Base-by-base conservation (phyloP, 2,888 invertebrate species). In the Dasysyrphus albostriatus region DNA sequence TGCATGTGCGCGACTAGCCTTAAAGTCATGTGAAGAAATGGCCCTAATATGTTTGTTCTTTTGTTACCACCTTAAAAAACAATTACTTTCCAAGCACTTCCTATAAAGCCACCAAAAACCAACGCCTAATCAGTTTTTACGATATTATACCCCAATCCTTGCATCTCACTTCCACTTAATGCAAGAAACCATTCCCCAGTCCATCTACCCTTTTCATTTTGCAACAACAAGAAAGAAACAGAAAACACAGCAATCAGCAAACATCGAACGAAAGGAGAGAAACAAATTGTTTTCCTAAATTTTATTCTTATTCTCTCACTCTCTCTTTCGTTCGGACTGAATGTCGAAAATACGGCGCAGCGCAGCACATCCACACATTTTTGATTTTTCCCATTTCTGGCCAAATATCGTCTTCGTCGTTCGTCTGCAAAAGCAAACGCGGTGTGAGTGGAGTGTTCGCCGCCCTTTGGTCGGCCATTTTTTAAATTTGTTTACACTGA, bases 391-490 rank as follows among this genome's bases (percentile, higher is more conserved):
- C 44, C 82, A 83, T 83, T 83, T 83, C 75, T 78, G 74, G 75
- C 32, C 16, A 67, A 79, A 87, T 87, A 87, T 78, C 87, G 75
- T n/a, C n/a, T n/a, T n/a, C n/a, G n/a, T n/a, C n/a, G n/a, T n/a
- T n/a, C n/a, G n/a, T 83, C 83, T 70, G 87, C 78, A 59, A 56
- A 65, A 72, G 78, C 78, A 59, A 58, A 67, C 74, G 79, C 87
- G 87, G 87, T 83, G 75, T 87, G 87, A 87, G 87, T 87, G 65
- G 75, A 83, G 70, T 87, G 78, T 87, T 83, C 87, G 87, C 87
- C 87, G 87, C 87, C 87, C 87, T 87, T 87, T 83, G 32, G 88
- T 72, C 79, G 79, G 83, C 88, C 87, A 88, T 83, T 88, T 88
- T 88, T 88, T 63, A 88, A 83, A 76, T 76, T 88, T 83, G 83